Base-by-base conservation (phyloP, 2,113 vertebrate genomes). In the Centrocercus urophasianus region DNA sequence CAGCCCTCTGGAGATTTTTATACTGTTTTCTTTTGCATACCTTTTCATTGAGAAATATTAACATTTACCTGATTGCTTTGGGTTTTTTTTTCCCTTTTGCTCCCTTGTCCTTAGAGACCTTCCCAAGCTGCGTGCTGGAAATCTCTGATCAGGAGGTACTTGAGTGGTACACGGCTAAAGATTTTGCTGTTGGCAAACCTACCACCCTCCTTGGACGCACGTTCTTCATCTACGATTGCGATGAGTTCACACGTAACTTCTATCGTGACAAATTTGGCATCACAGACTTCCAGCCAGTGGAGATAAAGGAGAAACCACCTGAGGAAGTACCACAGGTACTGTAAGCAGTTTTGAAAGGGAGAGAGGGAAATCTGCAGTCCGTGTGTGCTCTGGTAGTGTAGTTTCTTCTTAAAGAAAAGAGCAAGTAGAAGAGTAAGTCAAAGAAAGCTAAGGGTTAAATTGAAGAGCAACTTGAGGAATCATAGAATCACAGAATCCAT, bases 211-310 rank as follows among this genome's bases (percentile, higher is more conserved):
- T 98, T 30, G 98, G 98, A 28, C 98, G 98, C 48, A 90, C 78
- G n/a, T 99, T 99, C 96, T 97, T 99, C 43, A 97, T 99, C 86
- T 98, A 98, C 5, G 98, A 99, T 71, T 99, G 98, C 1, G 99
- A 99, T 27, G 96, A 95, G 32, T 99, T 99, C 97, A 99, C 99
- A 2, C 97, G 97, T 45, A 96, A 97, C 14, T 99, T 98, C 95
- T 99, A 98, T 77, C 95, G 94, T 48, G 97, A 98, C 25, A 98
- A 98, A 88, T 97, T 98, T 71, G 98, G 98, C 5, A 96, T 98
- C 34, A 71, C 98, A 3, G 97, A 98, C 36, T 95, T 99, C 67
- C 98, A 98, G 25, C 83, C 97, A 8, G 50, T 97, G 36, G 96
- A 98, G 28, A 38, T 97, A 25, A 97, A 96, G 75, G 95, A 97